Base-by-base conservation (phyloP, 1,140 invertebrate species). In the Kradibia gibbosae region DNA sequence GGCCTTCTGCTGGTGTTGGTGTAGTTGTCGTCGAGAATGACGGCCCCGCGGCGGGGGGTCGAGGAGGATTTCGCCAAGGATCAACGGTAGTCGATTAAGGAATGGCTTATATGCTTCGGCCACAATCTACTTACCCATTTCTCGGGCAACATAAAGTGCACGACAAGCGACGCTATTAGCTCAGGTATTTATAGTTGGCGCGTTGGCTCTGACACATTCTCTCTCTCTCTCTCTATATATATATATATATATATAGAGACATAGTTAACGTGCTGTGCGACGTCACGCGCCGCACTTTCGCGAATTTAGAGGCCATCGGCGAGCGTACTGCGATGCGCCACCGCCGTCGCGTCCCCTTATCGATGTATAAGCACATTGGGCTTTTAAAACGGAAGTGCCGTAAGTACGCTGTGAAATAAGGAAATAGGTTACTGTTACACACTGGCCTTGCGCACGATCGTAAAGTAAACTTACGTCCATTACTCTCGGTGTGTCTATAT, bases 91-190 rank as follows among this genome's bases (percentile, higher is more conserved):
- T 80, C 50, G 50, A 79, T 71, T 57, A 79, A 57, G 28, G 22
- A 1, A 17, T 8, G 67, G 42, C 36, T 17, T 3, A 42, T 55
- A 50, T 17, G 39, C n/a, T 25, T 53, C 11, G 31, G 17, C 31
- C 50, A 78, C 31, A 80, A 50, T 80, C 78, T 34, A 80, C 78
- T 80, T 80, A 80, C 78, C 78, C 71, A 72, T 80, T 80, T 74
- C 57, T 62, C 22, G 28, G 55, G 73, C 42, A 25, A 34, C 65
- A 39, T 78, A 70, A 70, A 78, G 45, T 57, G 62, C 34, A 50
- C n/a, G 77, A 71, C 77, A 75, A 57, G 72, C 71, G n/a, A 62
- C 13, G 55, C 53, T 28, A 57, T 78, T 53, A 71, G 65, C 34
- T 17, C 48, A 17, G 42, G 50, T 60, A 76, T 60, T 60, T 60